A percentile compares a stretch with the other conserved stretches of the same genome.
Evolutionary conservation across 2,797 vertebrate species (phyloP).

Genomic region (Vireo griseus): DNA sequence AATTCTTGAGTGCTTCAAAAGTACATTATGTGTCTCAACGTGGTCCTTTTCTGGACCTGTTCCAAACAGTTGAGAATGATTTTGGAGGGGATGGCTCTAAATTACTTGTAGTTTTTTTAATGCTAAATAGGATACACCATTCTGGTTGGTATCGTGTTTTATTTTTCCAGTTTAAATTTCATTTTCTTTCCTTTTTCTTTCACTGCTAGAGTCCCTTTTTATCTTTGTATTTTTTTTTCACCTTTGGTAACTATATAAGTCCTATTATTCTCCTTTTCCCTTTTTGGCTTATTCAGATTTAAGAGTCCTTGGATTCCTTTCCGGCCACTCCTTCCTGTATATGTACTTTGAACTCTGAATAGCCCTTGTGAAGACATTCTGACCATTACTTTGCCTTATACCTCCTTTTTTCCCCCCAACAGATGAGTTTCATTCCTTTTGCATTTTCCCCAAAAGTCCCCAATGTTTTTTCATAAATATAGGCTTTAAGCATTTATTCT

Average conservation of each 20-base stretch:
- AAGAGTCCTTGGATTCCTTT: conserved; percentile 7
- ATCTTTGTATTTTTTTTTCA: neutral
- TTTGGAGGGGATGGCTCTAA: neutral
- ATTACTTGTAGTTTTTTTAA: neutral
- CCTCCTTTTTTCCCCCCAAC: neutral
- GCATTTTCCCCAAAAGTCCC: neutral
- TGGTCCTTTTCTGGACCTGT: neutral
- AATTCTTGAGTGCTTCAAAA: neutral
- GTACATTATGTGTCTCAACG: neutral
- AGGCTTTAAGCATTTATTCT: neutral
- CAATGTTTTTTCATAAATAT: neutral
- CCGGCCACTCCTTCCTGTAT: conserved; percentile 26
- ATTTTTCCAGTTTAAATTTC: neutral
- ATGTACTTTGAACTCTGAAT: conserved; percentile 19
- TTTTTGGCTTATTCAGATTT: conserved; percentile 2
- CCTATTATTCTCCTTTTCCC: neutral
- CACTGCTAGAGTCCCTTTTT: neutral
- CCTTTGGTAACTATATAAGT: neutral
- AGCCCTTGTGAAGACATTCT: neutral
- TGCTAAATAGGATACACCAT: neutral
- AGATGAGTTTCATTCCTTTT: neutral
- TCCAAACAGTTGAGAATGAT: neutral
- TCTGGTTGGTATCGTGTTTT: neutral
- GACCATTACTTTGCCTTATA: neutral
- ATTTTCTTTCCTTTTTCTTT: neutral